A percentile compares a stretch with the other conserved stretches of the same genome.
Evolutionary conservation across 2,797 vertebrate species (phyloP).

Genomic region (Lagothrix lagotricha): DNA sequence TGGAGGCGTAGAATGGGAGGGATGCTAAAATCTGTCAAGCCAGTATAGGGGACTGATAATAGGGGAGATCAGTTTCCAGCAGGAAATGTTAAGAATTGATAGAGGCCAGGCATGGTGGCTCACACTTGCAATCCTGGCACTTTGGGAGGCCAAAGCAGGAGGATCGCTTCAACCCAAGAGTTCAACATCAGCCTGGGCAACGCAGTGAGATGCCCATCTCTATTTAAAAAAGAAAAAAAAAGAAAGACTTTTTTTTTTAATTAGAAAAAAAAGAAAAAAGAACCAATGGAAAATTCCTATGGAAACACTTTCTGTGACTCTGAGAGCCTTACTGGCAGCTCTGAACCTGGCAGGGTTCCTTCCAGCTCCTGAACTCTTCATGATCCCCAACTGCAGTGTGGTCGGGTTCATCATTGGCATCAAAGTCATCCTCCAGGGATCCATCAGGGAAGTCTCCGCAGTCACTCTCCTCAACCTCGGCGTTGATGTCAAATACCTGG

Average conservation of each 20-base stretch:
- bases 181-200: not conserved
- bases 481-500: conserved; percentile 91
- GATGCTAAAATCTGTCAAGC: not conserved
- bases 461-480: conserved; percentile 84
- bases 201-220: not conserved
- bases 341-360: not conserved
- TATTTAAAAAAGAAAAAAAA: not conserved
- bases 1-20: not conserved
- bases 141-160: not conserved
- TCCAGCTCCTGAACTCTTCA: conserved; percentile 62
- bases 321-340: conserved; percentile 63
- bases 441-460: conserved; percentile 71
- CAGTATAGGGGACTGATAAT: not conserved
- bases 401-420: conserved; percentile 83
- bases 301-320: not conserved
- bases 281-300: not conserved
- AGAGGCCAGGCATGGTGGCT: not conserved
- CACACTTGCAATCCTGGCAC: not conserved
- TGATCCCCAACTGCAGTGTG: conserved; percentile 41
- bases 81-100: not conserved
- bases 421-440: conserved; percentile 86
- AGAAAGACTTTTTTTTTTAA: not conserved
- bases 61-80: not conserved
- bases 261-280: not conserved
- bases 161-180: not conserved